Conservation (phyloP, 2,888 invertebrate species). For the Eupeodes luniger region DNA sequence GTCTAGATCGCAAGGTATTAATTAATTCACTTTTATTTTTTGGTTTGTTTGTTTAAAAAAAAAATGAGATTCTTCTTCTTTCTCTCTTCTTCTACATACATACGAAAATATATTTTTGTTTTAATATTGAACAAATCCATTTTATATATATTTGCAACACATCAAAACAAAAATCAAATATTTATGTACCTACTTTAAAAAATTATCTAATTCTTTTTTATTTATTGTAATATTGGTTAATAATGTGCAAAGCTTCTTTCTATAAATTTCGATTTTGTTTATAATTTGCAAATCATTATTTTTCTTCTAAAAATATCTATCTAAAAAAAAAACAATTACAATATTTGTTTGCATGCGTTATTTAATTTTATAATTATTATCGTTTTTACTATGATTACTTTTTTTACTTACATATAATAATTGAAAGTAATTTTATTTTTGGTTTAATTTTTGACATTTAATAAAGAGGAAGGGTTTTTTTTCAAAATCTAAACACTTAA, state of each 20-base stretch:
- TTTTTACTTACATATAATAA: neutral
- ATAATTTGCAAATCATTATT: constrained; percentile 55
- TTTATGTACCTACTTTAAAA: constrained; percentile 33
- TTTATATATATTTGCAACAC: constrained; percentile 34
- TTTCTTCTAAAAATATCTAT: constrained; percentile 12
- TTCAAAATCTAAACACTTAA: too few species aligned
- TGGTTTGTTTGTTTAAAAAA: constrained; percentile 66
- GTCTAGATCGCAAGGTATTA: constrained; percentile 84
- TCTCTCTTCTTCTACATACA: constrained; percentile 53
- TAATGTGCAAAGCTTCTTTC: constrained; percentile 38
- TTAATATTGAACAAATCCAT: constrained; percentile 20
- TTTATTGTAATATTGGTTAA: constrained; percentile 58
- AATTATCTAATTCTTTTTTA: constrained; percentile 62
- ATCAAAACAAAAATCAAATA: constrained; percentile 3
- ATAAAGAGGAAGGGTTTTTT: too few species aligned
- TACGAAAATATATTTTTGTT: constrained; percentile 57
- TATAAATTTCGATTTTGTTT: constrained; percentile 53
- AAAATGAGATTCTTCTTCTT: constrained; percentile 39
- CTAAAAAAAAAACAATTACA: neutral
- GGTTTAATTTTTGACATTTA: neutral
- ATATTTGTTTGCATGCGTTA: constrained; percentile 21
- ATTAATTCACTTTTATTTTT: constrained; percentile 77
- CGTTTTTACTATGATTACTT: neutral
- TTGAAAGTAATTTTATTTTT: neutral
- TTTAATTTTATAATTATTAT: constrained; percentile 1